phyloP scores from a whole-genome alignment of 2,888 invertebrate species.

The Acleris emargana region DNA sequence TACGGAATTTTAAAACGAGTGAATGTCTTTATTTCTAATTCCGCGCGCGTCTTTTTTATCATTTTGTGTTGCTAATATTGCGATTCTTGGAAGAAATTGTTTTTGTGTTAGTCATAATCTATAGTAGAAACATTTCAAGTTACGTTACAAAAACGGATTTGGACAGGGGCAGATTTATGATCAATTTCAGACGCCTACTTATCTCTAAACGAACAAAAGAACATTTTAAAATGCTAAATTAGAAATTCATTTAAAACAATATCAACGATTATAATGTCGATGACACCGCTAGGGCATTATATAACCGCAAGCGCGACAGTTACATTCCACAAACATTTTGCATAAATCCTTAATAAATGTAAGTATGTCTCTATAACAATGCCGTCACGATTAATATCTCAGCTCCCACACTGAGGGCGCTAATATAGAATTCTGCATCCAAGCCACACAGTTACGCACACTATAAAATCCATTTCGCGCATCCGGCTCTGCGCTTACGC shows the following conservation, averaged over 20 bases:
- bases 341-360: constrained; percentile 33
- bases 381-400: constrained; percentile 50
- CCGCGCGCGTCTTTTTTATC: constrained; percentile 64
- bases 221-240: neutral
- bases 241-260: neutral
- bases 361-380: constrained; percentile 41
- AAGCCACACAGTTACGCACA: constrained; percentile 68
- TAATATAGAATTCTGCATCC: constrained; percentile 70
- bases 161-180: neutral
- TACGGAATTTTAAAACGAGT: constrained; percentile 62
- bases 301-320: constrained; percentile 24
- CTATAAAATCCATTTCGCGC: constrained; percentile 78
- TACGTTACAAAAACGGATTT: neutral
- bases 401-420: constrained; percentile 61
- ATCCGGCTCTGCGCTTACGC: constrained; percentile 78
- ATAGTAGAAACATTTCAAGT: neutral
- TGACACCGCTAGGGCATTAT: constrained; percentile 2
- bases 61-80: constrained; percentile 71
- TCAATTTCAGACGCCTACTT: neutral
- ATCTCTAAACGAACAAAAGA: neutral
- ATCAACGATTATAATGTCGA: neutral
- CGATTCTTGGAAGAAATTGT: constrained; percentile 77
- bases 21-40: constrained; percentile 65
- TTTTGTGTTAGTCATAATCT: constrained; percentile 69
- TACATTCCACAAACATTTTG: constrained; percentile 27